Percentiles rank a stretch among this genome's conserved stretches.
These are phyloP conservation scores for Pelodytes ibericus DNA, from an alignment of 2,797 vertebrate genomes.

Conservation along the genomic window DNA sequence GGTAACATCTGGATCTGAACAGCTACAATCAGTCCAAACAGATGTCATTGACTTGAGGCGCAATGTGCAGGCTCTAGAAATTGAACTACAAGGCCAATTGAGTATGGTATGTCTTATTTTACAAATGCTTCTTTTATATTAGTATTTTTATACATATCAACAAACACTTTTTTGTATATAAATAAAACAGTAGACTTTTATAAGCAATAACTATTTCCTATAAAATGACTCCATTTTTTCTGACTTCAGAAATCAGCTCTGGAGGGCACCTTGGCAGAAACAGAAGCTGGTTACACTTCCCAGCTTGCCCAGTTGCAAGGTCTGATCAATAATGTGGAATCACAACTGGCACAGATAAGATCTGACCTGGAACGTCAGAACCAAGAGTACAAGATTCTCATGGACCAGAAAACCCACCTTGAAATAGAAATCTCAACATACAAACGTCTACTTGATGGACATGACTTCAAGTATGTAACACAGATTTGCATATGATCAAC, in stretches of 20 bases:
- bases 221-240: background rate
- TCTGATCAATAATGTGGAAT: conserved; percentile 68
- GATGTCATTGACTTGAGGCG: conserved; percentile 63
- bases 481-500: no score
- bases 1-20: conserved; percentile 41
- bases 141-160: background rate
- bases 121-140: no score
- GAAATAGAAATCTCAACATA: conserved; percentile 76
- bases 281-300: conserved; percentile 19
- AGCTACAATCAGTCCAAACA: conserved; percentile 61
- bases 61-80: conserved; percentile 59
- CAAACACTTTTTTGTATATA: no score
- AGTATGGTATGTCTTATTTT: conserved; percentile 54
- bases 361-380: conserved; percentile 66
- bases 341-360: conserved; percentile 63
- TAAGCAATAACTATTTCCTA: no score
- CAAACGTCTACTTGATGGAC: conserved; percentile 22
- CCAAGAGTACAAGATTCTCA: conserved; percentile 73
- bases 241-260: conserved; percentile 23
- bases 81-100: conserved; percentile 64
- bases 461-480: conserved; percentile 63
- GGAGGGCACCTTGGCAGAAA: conserved; percentile 19
- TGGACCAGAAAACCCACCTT: conserved; percentile 79
- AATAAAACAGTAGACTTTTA: no score
- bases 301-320: conserved; percentile 68